These are phyloP conservation scores for Xenopus laevis DNA, from an alignment of 2,113 vertebrate species.

Conservation along the genomic window DNA sequence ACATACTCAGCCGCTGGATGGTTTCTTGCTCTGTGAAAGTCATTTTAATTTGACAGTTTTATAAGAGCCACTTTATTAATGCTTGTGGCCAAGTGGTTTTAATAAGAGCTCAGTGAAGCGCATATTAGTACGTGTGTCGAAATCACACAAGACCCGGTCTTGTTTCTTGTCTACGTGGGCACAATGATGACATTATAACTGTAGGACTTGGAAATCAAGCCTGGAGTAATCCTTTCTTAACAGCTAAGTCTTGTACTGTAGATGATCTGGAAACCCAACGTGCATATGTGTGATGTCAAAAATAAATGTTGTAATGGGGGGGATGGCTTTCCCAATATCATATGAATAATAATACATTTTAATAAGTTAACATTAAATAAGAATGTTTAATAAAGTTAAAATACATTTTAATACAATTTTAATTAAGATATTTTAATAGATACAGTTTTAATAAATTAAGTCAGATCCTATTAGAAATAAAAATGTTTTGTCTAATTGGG, in stretches of 20 bases:
- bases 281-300: neutral
- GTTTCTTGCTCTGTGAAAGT: conserved; percentile 7
- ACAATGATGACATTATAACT: conserved; percentile 14
- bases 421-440: too few relatives aligned
- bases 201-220: neutral
- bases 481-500: too few relatives aligned
- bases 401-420: too few relatives aligned
- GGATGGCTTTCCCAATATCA: too few relatives aligned
- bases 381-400: too few relatives aligned
- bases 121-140: neutral
- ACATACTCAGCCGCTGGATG: neutral
- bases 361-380: too few relatives aligned
- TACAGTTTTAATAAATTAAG: too few relatives aligned
- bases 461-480: too few relatives aligned
- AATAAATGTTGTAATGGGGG: too few relatives aligned
- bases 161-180: neutral
- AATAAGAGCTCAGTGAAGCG: conserved; percentile 15
- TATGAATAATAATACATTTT: too few relatives aligned
- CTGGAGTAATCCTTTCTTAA: neutral
- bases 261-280: neutral
- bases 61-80: conserved; percentile 22
- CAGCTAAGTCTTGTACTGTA: neutral
- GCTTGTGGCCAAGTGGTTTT: conserved; percentile 20
- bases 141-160: neutral
- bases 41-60: conserved; percentile 21